phyloP scores from a whole-genome alignment of 1,140 invertebrate species.

The Gryon sp. region DNA sequence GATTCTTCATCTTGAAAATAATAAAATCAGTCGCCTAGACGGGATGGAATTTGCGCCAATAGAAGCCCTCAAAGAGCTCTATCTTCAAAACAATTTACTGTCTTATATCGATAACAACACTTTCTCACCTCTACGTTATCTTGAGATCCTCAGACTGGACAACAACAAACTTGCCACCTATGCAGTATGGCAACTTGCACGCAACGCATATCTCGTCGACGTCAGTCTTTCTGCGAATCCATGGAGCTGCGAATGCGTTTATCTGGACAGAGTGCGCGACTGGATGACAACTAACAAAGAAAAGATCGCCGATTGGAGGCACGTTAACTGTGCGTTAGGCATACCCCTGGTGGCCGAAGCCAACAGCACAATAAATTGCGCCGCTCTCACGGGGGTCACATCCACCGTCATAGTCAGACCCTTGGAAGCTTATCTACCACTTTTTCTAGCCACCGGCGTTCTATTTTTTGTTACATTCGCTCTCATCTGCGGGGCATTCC shows the following conservation, averaged over 20 bases:
- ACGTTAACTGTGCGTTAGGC: conserved; percentile 82
- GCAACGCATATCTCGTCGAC: conserved; percentile 88
- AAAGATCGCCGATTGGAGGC: conserved; percentile 86
- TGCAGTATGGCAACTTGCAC: conserved; percentile 82
- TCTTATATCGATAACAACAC: conserved; percentile 87
- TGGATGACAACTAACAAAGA: conserved; percentile 87
- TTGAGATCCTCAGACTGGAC: conserved; percentile 89
- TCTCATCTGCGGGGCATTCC: conserved; percentile 86
- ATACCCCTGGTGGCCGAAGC: conserved; percentile 81
- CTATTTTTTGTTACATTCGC: conserved; percentile 86
- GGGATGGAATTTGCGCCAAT: conserved; percentile 88
- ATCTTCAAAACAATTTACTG: conserved; percentile 91
- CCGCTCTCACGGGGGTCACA: conserved; percentile 76
- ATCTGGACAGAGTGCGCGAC: conserved; percentile 86
- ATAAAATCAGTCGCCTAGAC: conserved; percentile 85
- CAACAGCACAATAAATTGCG: conserved; percentile 83
- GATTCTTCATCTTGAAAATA: conserved; percentile 91
- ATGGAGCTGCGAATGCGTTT: conserved; percentile 94
- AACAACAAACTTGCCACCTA: conserved; percentile 89
- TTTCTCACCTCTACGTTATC: conserved; percentile 85
- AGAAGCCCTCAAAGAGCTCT: conserved; percentile 88
- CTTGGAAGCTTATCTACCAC: conserved; percentile 88
- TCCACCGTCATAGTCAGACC: conserved; percentile 83
- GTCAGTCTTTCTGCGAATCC: conserved; percentile 89
- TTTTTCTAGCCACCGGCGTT: conserved; percentile 86